These are phyloP conservation scores for Saccopteryx leptura DNA, from an alignment of 2,113 vertebrate species.

Conservation along the genomic window DNA sequence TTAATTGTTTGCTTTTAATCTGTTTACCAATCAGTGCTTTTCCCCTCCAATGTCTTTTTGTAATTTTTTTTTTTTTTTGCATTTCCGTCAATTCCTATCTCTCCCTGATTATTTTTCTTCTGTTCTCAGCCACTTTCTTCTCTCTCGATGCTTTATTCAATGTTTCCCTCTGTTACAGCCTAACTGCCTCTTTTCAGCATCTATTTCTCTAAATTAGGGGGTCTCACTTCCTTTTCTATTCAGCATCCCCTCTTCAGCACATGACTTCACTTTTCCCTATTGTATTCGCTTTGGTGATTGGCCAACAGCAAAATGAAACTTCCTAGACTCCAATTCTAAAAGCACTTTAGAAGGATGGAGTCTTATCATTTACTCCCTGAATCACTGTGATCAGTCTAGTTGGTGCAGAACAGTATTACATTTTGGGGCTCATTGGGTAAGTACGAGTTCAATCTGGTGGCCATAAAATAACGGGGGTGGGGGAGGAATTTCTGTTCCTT, in stretches of 20 bases:
- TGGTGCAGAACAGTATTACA: slow-evolving; percentile 58
- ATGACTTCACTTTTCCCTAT: slow-evolving; percentile 34
- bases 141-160: slow-evolving; percentile 61
- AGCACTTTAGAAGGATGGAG: slow-evolving; percentile 64
- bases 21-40: slow-evolving; percentile 13
- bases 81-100: slow-evolving; percentile 15
- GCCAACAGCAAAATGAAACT: slow-evolving; percentile 70
- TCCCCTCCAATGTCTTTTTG: slow-evolving; percentile 5
- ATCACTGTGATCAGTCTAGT: slow-evolving; percentile 75
- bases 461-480: slow-evolving; percentile 66
- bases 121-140: slow-evolving; percentile 42
- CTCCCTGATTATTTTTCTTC: neutral
- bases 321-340: slow-evolving; percentile 66
- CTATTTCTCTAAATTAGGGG: slow-evolving; percentile 68
- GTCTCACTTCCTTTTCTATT: slow-evolving; percentile 28
- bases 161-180: slow-evolving; percentile 38
- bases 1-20: slow-evolving; percentile 48
- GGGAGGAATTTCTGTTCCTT: neutral
- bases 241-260: slow-evolving; percentile 47
- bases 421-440: slow-evolving; percentile 82
- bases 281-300: slow-evolving; percentile 56
- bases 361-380: slow-evolving; percentile 78
- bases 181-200: neutral
- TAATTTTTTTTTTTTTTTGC: neutral
- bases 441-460: slow-evolving; percentile 71